Base-by-base conservation (phyloP, 1,140 invertebrate genomes). In the Camponotus floridanus region DNA sequence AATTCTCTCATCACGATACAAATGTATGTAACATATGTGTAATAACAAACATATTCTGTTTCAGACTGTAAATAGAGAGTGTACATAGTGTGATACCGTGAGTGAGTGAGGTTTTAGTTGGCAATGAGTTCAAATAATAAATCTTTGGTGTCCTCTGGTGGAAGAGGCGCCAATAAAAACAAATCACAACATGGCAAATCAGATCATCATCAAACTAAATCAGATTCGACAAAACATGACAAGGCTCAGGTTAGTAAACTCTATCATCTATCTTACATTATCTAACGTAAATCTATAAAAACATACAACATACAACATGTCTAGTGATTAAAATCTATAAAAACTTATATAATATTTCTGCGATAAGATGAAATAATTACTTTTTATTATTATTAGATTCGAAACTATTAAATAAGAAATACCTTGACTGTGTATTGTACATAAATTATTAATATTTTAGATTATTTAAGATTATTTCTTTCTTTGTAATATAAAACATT, bases 11-110 rank as follows among this genome's bases (percentile, higher is more conserved):
- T 26, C 26, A 64, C 15, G 3, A 21, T 36, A n/a, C 2, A 9
- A 5, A 15, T 18, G 26, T 26, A 26, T 64, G 15, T 31, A 21
- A 18, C 26, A 64, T n/a, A 59, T 51, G 21, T 31, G 21, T 31
- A 80, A 83, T 51, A 31, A 18, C 39, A 76, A 79, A 86, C 76
- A 1, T 88, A 78, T 91, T 91, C 86, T 89, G 89, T 95, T 95
- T 87, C 93, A 95, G 94, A 94, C 94, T 95, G 95, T 95, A 95
- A 95, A 95, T 95, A 95, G 93, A 91, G 91, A 94, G 93, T 95
- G 95, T 95, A 95, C 91, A 95, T 95, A 95, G 94, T 93, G 92
- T 94, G 92, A 94, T 94, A 93, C 90, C 88, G 92, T 90, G 89
- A 84, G 92, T 90, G 91, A 92, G 92, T 91, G 91, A 87, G 87